Conservation (phyloP, 2,113 vertebrate species). For the Accipiter virgatus region DNA sequence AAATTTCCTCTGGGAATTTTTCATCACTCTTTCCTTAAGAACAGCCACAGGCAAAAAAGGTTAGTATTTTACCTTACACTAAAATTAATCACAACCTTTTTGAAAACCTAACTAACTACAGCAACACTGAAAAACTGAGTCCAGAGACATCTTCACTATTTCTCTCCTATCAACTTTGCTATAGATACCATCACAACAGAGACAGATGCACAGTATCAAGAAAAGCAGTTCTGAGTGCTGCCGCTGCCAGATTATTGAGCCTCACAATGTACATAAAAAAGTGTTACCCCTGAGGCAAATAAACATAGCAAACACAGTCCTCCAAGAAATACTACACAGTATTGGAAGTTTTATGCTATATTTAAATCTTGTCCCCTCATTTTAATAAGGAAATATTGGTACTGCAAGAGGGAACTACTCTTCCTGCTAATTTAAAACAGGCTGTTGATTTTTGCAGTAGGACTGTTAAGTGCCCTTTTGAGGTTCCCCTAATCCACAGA, state of each 20-base stretch:
- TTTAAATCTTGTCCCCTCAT: conserved; percentile 41
- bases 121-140: background rate
- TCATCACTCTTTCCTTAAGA: background rate
- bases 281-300: conserved; percentile 67
- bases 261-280: conserved; percentile 64
- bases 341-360: conserved; percentile 42
- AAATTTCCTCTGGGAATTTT: background rate
- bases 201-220: conserved; percentile 65
- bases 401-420: conserved; percentile 10
- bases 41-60: background rate
- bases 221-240: conserved; percentile 51
- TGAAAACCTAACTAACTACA: background rate
- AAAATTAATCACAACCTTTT: background rate
- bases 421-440: conserved; percentile 23
- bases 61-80: background rate
- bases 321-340: conserved; percentile 49
- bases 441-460: background rate
- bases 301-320: conserved; percentile 54
- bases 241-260: conserved; percentile 64
- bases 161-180: conserved; percentile 39
- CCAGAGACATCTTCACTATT: conserved; percentile 35
- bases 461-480: background rate
- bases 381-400: conserved; percentile 45
- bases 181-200: conserved; percentile 59
- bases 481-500: background rate